phyloP scores from a whole-genome alignment of 2,113 vertebrate species.

The Dromiciops gliroides region DNA sequence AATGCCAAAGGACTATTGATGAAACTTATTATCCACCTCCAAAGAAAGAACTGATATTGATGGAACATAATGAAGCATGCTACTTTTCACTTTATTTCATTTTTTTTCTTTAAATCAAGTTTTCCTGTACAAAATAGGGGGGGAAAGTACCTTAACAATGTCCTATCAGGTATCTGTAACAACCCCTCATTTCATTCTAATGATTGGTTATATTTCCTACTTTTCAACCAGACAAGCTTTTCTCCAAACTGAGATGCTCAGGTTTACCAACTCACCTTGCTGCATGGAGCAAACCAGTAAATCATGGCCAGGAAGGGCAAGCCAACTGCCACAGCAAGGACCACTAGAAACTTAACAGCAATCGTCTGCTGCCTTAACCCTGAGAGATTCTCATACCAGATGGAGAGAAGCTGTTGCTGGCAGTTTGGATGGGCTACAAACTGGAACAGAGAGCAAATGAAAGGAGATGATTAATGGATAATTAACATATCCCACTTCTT shows the following conservation, averaged over 20 bases:
- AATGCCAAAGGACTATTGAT: no score
- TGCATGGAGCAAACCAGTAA: conserved; percentile 96
- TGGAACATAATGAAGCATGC: no score
- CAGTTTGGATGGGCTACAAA: conserved; percentile 99
- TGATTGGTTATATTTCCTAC: conserved; percentile 42
- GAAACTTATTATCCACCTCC: no score
- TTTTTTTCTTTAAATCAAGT: no score
- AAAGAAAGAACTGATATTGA: no score
- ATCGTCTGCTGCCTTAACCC: conserved; percentile 94
- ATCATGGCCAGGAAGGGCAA: conserved; percentile 91
- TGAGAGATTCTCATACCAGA: conserved; percentile 96
- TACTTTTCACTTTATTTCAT: no score
- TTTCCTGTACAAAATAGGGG: no score
- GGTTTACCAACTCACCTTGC: conserved; percentile 89
- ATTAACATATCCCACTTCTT: background rate
- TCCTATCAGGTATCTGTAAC: conserved; percentile 55
- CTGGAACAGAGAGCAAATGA: conserved; percentile 78
- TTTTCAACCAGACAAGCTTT: background rate
- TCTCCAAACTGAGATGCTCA: accelerated
- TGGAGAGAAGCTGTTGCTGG: conserved; percentile 96
- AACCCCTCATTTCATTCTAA: no score
- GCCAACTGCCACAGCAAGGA: conserved; percentile 90
- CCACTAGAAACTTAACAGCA: conserved; percentile 92
- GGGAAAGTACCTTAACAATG: conserved; percentile 54
- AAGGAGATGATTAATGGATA: background rate